These are phyloP conservation scores for Glaucopsyche alexis DNA, from an alignment of 2,888 invertebrate species.

Conservation along the genomic window DNA sequence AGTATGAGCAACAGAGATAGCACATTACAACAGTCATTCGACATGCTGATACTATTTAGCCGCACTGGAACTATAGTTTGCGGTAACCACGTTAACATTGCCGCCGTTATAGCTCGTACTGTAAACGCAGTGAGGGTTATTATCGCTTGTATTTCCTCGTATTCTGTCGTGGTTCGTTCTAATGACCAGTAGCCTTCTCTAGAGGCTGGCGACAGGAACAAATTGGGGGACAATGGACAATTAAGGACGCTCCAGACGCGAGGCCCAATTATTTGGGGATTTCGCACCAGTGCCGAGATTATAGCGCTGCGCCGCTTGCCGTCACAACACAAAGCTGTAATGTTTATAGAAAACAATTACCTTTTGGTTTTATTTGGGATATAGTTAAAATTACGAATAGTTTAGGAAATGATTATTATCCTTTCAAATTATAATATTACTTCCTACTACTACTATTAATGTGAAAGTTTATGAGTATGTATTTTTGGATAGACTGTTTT, in stretches of 20 bases:
- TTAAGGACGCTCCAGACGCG: slow-evolving; percentile 45
- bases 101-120: not conserved
- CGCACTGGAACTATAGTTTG: slow-evolving; percentile 30
- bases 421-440: too few species aligned
- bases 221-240: slow-evolving; percentile 55
- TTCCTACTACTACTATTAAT: too few species aligned
- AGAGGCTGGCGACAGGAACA: slow-evolving; percentile 51
- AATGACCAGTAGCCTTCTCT: slow-evolving; percentile 50
- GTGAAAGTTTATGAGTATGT: too few species aligned
- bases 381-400: too few species aligned
- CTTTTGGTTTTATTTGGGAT: not conserved
- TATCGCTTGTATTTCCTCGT: not conserved
- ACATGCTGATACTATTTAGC: slow-evolving; percentile 30
- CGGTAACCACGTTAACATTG: not conserved
- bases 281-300: slow-evolving; percentile 38
- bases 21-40: slow-evolving; percentile 24
- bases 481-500: too few species aligned
- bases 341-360: slow-evolving; percentile 1
- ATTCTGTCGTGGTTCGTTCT: slow-evolving; percentile 33
- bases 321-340: not conserved
- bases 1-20: slow-evolving; percentile 10
- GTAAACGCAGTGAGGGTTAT: not conserved
- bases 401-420: too few species aligned
- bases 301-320: slow-evolving; percentile 23
- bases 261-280: slow-evolving; percentile 46